Conservation (phyloP, 1,140 invertebrate species). For the Ceratina japonica region DNA sequence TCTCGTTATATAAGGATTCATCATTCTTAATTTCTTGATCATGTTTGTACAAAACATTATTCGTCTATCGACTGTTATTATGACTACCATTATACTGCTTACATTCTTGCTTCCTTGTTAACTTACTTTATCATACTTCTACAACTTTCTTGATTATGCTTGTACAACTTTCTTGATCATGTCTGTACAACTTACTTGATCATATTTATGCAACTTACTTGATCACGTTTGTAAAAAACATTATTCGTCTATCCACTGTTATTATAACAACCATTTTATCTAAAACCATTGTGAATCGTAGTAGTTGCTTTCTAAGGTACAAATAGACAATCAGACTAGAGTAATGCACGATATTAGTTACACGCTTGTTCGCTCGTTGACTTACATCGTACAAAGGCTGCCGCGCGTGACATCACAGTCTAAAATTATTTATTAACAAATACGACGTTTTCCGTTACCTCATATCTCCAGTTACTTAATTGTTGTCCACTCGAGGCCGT, state of each 20-base stretch:
- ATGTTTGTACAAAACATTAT: neutral
- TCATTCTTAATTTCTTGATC: neutral
- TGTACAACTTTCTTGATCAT: no score
- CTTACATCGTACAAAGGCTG: constrained; percentile 26
- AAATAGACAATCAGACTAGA: neutral
- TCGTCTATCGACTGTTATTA: constrained; percentile 5
- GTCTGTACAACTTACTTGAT: no score
- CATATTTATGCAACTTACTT: no score
- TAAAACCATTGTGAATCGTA: neutral
- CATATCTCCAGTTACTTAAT: constrained; percentile 37
- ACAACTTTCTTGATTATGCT: no score
- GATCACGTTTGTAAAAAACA: neutral
- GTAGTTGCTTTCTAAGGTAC: no score
- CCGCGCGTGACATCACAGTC: constrained; percentile 42
- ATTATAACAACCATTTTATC: constrained; percentile 5
- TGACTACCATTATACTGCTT: no score
- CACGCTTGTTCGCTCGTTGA: no score
- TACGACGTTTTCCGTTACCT: constrained; percentile 31
- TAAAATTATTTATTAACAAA: constrained; percentile 55
- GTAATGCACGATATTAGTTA: constrained; percentile 24
- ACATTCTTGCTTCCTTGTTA: no score
- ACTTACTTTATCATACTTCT: no score
- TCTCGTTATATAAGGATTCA: neutral
- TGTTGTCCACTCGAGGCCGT: constrained; percentile 17
- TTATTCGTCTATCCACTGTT: neutral